Evolutionary conservation across 2,113 vertebrate genomes (phyloP).

Genomic region (Mungos mungo): DNA sequence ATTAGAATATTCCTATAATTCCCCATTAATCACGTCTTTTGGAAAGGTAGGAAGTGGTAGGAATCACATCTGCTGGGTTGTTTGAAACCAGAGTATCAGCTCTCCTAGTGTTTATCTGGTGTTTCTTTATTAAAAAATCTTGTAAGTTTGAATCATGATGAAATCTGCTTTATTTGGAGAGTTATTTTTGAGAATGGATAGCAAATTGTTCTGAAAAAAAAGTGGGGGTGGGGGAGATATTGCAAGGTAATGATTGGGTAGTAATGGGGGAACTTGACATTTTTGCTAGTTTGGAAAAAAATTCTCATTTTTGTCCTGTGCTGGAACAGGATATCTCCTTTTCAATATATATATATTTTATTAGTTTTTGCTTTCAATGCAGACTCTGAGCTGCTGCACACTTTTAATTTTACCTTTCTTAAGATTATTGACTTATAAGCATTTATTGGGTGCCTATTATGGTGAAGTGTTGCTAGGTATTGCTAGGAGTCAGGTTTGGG

Average conservation of each 20-base stretch:
- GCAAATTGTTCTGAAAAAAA: slow-evolving; percentile 52
- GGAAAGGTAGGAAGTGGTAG: slow-evolving; percentile 79
- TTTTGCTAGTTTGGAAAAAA: slow-evolving; percentile 51
- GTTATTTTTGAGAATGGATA: slow-evolving; percentile 66
- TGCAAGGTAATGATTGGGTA: slow-evolving; percentile 18
- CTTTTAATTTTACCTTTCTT: slow-evolving; percentile 46
- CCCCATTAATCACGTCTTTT: slow-evolving; percentile 78
- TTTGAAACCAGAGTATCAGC: slow-evolving; percentile 63
- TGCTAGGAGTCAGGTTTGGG: background rate
- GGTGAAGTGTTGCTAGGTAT: background rate
- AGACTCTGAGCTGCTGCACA: background rate
- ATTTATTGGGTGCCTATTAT: background rate
- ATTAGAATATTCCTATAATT: slow-evolving; percentile 80
- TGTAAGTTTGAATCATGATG: slow-evolving; percentile 77
- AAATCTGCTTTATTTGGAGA: slow-evolving; percentile 72
- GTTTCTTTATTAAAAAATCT: slow-evolving; percentile 73
- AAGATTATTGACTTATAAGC: background rate
- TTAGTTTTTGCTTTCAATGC: background rate
- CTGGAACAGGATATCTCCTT: background rate
- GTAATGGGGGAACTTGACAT: background rate
- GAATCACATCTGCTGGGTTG: slow-evolving; percentile 75
- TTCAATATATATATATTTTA: background rate
- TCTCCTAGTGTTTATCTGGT: slow-evolving; percentile 70
- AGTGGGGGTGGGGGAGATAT: background rate
- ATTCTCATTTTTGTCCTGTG: background rate